Conservation (phyloP, 2,113 vertebrate species). For the Pygoscelis antarcticus region DNA sequence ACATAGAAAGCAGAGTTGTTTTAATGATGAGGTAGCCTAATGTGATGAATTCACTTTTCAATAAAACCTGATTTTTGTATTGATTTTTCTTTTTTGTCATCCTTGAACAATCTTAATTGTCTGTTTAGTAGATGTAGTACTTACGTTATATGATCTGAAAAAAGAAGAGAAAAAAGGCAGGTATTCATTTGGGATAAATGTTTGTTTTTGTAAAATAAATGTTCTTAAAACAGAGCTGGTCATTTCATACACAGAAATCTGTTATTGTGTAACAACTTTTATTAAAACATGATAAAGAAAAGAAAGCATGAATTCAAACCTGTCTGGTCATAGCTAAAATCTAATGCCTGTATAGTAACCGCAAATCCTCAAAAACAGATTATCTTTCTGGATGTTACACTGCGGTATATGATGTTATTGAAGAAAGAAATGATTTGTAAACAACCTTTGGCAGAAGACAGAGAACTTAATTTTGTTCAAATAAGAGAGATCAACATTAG, state of each 20-base stretch:
- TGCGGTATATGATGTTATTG: conserved; percentile 41
- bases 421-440: conserved; percentile 76
- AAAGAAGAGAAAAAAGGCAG: neutral
- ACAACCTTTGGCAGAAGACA: conserved; percentile 69
- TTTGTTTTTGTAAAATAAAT: neutral
- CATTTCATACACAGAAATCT: neutral
- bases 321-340: conserved; percentile 34
- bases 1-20: neutral
- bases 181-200: neutral
- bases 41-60: neutral
- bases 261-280: conserved; percentile 34
- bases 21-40: neutral
- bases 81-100: neutral
- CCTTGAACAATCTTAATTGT: neutral
- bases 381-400: conserved; percentile 69
- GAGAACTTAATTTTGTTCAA: conserved; percentile 75
- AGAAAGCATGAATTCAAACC: conserved; percentile 47
- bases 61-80: neutral
- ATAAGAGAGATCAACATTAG: conserved; percentile 67
- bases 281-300: neutral
- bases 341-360: conserved; percentile 70
- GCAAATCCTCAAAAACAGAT: conserved; percentile 75
- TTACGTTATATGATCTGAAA: neutral
- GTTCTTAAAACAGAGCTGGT: conserved; percentile 3
- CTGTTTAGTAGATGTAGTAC: neutral